Base-by-base conservation (phyloP, 2,888 invertebrate genomes). In the Zygothrica quintamaculata region DNA sequence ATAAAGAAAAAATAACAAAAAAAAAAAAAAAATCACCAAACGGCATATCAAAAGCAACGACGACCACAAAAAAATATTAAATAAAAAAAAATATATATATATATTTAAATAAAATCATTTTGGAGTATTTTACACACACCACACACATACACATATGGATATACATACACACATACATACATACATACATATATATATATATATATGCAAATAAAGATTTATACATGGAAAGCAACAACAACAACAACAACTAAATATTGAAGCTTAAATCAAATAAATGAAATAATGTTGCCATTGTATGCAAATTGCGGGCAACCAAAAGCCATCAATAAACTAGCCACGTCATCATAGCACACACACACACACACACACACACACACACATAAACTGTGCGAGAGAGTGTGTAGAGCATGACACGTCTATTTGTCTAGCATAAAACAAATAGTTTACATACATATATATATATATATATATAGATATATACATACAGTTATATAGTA, bases 11-110 rank as follows among this genome's bases (percentile, higher is more conserved):
- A n/a, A 33, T 3, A 33, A 15, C 26, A 8, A 39, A 12, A 46
- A 15, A 37, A 56, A 68, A 50, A 57, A 13, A 43, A 62, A 9
- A 46, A 52, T 62, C 37, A 68, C 26, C 61, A 64, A 57, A 66
- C 44, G 62, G 56, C 75, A 71, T 68, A 71, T 56, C 70, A 59
- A 53, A 42, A 44, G 34, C 37, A 39, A 60, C 51, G 60, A 51
- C 60, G 44, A 62, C 55, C 33, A 39, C 15, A 33, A 13, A 18
- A 56, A 26, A 43, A 29, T 29, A 29, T 9, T 6, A 52, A 26
- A 59, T 71, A 71, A 40, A 43, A 47, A 51, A 36, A 60, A 55
- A 29, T 42, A 53, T 31, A 42, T 12, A n/a, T 46, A 57, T 25
- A 8, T 26, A n/a, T n/a, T n/a, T n/a, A n/a, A 8, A 36, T 39